Evolutionary conservation across 1,140 invertebrate species (phyloP).

Genomic region (Platyscapa corneri): DNA sequence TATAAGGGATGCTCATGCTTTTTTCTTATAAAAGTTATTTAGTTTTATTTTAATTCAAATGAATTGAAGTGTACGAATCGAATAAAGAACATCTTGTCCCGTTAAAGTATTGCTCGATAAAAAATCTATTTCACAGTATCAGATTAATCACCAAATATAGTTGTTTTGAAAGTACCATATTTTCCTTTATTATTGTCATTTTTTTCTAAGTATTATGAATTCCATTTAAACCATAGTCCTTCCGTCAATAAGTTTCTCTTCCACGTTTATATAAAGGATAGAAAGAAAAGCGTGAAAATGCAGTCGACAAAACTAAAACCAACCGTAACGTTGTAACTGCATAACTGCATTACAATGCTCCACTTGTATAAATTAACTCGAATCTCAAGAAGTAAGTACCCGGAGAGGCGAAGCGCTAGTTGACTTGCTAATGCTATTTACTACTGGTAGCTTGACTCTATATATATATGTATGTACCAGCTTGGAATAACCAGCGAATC

Average conservation of each 20-base stretch:
- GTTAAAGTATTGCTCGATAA: neutral
- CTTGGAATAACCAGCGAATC: constrained; percentile 5
- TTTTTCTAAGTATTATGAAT: neutral
- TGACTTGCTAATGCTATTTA: constrained; percentile 73
- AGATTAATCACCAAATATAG: neutral
- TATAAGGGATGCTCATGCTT: too few relatives aligned
- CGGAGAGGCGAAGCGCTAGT: constrained; percentile 60
- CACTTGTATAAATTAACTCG: constrained; percentile 72
- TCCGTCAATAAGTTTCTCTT: neutral
- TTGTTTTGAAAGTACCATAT: neutral
- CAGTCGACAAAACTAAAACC: constrained; percentile 63
- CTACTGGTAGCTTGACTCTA: constrained; percentile 55
- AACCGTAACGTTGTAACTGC: constrained; percentile 64
- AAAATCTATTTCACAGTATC: neutral
- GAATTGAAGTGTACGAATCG: neutral
- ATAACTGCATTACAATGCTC: constrained; percentile 67
- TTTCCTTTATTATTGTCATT: neutral
- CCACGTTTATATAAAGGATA: neutral
- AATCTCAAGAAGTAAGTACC: constrained; percentile 71
- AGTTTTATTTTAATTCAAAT: too few relatives aligned
- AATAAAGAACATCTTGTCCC: neutral
- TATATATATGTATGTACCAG: constrained; percentile 12
- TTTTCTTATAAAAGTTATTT: too few relatives aligned
- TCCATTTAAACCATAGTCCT: neutral
- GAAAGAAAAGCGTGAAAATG: constrained; percentile 6